Base-by-base conservation (phyloP, 2,888 invertebrate species). In the Andricus quercusramuli region DNA sequence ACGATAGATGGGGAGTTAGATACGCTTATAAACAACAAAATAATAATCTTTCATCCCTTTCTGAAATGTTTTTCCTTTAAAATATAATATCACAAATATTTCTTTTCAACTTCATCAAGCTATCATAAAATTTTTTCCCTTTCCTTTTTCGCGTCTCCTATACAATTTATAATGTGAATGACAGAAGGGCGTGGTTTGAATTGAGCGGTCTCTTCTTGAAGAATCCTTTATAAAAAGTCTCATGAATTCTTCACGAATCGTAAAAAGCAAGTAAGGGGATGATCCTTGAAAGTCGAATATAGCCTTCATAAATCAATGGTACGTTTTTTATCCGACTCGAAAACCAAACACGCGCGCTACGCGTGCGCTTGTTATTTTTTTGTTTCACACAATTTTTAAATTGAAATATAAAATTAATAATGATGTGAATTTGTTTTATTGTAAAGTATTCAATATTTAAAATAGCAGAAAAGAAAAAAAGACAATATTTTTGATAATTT, bases 221-320 rank as follows among this genome's bases (percentile, higher is more conserved):
- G 37, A 37, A 44, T 68, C 47, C 41, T 25, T 22, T 25, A 32
- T 37, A 68, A 68, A 68, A 68, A 68, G 68, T 68, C 68, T 47
- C 47, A 47, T 47, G 68, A 68, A 68, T 68, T 47, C 44, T 68
- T 68, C 22, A 25, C 47, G 68, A 68, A 44, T 68, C 68, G 44
- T 68, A 68, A 68, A 68, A 68, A 17, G 64, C 64, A 44, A 68
- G 20, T 8, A 68, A 25, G 68, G 68, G 68, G 68, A 68, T 68
- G 68, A 68, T 68, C 25, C 13, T 13, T 41, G 13, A 41, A 41
- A 68, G 15, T 68, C 44, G 13, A 8, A 20, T 20, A 20, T 51
- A 20, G 20, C 51, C 20, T 25, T 47, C 68, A 44, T 68, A 68
- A 68, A 68, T 68, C 47, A 68, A 51, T 20, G 51, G 20, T 51